Percentiles rank a stretch among this genome's conserved stretches.
phyloP scores from a whole-genome alignment of 2,113 vertebrate species.

The Coturnix japonica region DNA sequence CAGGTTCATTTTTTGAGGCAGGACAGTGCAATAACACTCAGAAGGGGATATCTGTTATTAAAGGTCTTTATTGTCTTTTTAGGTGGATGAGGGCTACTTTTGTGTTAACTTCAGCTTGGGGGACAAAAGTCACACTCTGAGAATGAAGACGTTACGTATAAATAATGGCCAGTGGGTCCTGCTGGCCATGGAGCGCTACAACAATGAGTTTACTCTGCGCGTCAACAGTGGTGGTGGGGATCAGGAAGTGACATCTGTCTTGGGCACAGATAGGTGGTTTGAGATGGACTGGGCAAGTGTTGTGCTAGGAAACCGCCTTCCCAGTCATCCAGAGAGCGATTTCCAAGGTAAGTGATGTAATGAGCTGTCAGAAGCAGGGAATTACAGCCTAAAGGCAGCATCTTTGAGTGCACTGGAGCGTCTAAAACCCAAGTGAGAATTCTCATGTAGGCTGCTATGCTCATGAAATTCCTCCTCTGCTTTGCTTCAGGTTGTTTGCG shows the following conservation, averaged over 20 bases:
- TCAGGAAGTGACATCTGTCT: slow-evolving; percentile 77
- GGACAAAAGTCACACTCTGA: slow-evolving; percentile 75
- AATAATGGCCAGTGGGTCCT: slow-evolving; percentile 88
- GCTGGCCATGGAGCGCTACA: slow-evolving; percentile 81
- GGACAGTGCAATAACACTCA: not conserved
- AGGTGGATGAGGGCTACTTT: slow-evolving; percentile 84
- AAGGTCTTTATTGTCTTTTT: slow-evolving; percentile 10
- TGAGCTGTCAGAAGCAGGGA: not conserved
- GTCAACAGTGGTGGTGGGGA: slow-evolving; percentile 85
- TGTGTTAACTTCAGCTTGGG: slow-evolving; percentile 80
- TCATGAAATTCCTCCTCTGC: not conserved
- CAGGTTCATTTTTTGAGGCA: not conserved
- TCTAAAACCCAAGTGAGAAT: not conserved
- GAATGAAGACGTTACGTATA: slow-evolving; percentile 75
- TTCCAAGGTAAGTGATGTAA: slow-evolving; percentile 82
- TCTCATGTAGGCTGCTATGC: not conserved
- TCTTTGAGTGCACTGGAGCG: not conserved
- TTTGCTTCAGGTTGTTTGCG: slow-evolving; percentile 83
- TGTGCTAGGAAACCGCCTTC: slow-evolving; percentile 77
- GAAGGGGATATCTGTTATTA: not conserved
- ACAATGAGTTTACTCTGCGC: slow-evolving; percentile 83
- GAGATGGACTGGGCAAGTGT: slow-evolving; percentile 78
- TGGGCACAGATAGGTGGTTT: slow-evolving; percentile 78
- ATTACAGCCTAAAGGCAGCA: not conserved
- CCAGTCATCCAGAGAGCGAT: slow-evolving; percentile 58